Evolutionary conservation across 2,797 vertebrate species (phyloP), one percentile per base, ranked within the genome.

Genomic region (Petrocephalus schoutedeni): DNA sequence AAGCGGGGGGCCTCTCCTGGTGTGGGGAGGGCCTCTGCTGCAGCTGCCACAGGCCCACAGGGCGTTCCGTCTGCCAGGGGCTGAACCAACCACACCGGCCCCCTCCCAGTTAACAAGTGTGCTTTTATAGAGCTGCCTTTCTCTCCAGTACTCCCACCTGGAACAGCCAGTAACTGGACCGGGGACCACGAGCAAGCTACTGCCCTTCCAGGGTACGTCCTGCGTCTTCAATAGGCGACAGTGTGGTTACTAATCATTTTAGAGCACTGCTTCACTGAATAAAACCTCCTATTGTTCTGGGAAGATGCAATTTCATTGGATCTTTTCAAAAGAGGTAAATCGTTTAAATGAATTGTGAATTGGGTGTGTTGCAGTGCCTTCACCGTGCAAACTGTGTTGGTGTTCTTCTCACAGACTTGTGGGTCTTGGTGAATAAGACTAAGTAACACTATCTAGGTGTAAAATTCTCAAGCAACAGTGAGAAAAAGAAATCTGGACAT

Each of bases 81-180:
- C 93, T 90, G 89, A 92, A 95, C 96, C 95, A 94, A 99, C 98
- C 97, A 98, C 98, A 93, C 96, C 97, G 95, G 99, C 96, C 0
- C 95, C 97, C 94, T 99, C 98, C 95, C 96, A 98, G 94, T 99
- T 97, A 59, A 97, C 96, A 96, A 99, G 97, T 88, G 98, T 98
- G 92, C 99, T 98, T 97, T 98, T 99, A 96, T 99, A 99, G 96
- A 97, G 99, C 92, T 96, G 97, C 45, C 77, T 49, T 51, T 21
- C 41, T 45, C 77, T 16, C 74, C n/a, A 16, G 7, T 19, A 21
- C n/a, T 21, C 6, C 77, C 77, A 45, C 36, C 77, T 51, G 77
- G 45, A 51, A 36, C 77, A 21, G 36, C 36, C 28, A 71, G 36
- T n/a, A 82, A 45, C 77, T 82, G 77, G 41, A 82, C n/a, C 41